These are phyloP conservation scores for Drosophila yooni DNA, from an alignment of 2,888 invertebrate genomes.

Conservation along the genomic window DNA sequence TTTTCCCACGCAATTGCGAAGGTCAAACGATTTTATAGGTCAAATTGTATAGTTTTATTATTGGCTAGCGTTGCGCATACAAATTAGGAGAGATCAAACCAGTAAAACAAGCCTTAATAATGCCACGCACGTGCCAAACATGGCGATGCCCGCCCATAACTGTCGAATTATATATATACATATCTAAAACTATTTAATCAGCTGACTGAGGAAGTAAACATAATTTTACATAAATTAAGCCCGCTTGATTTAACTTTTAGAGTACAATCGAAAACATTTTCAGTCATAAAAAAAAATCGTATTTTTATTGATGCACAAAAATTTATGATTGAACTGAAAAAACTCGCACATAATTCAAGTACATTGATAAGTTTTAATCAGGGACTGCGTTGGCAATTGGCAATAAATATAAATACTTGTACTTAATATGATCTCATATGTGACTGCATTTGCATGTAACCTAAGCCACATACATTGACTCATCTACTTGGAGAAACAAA, in stretches of 20 bases:
- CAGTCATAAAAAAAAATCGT: neutral
- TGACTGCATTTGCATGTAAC: neutral
- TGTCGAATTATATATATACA: slow-evolving; percentile 5
- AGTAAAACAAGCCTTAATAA: slow-evolving; percentile 7
- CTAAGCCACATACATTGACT: too few species aligned
- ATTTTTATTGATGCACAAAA: neutral
- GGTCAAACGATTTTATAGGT: slow-evolving; percentile 23
- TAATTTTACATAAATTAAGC: neutral
- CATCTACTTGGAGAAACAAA: slow-evolving; percentile 14
- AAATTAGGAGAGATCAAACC: slow-evolving; percentile 18
- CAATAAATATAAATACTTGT: too few species aligned
- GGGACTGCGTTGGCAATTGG: neutral
- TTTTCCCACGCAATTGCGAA: slow-evolving; percentile 47
- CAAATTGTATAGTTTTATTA: slow-evolving; percentile 2
- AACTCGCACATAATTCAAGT: slow-evolving; percentile 17
- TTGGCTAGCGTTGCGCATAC: slow-evolving; percentile 4
- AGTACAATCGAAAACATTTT: neutral
- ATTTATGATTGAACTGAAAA: neutral
- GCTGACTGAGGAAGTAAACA: slow-evolving; percentile 27
- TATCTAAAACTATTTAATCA: neutral
- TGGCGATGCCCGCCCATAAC: slow-evolving; percentile 26
- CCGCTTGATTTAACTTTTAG: neutral
- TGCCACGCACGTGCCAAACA: slow-evolving; percentile 44
- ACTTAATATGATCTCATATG: neutral
- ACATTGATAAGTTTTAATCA: slow-evolving; percentile 22